Evolutionary conservation across 1,140 invertebrate genomes (phyloP), one percentile per base, ranked within the genome.

Genomic region (Ephestia elutella): DNA sequence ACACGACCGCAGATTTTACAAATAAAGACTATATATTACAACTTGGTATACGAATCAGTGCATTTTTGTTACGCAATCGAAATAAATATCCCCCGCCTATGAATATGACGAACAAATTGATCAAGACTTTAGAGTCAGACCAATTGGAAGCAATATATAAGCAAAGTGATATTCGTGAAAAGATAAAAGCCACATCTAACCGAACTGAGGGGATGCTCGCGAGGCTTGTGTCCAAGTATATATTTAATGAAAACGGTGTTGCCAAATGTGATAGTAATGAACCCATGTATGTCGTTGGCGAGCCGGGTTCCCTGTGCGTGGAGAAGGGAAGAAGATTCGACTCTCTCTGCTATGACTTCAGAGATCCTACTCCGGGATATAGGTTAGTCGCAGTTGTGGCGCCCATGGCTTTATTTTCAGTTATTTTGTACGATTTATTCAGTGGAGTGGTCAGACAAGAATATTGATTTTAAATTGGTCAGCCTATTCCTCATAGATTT

Each of bases 371-470:
- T 3, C 74, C 79, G 13, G 79, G 78, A 4, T 85, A 85, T 49
- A 74, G 85, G 66, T 17, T 80, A 17, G 73, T 81, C 7, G 82
- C 85, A 15, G 68, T 87, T 5, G 21, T 78, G 50, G 80, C 83
- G 11, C 75, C 83, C 0, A 70, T 82, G 13, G 74, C 73, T 8
- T 67, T 87, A 18, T 87, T 87, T 63, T 73, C 79, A 0, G 65
- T 87, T 15, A 83, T 87, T 57, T 69, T 87, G 9, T 85, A 82
- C 49, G 80, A 86, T 66, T 70, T 87, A 49, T 85, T 87, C 60
- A 86, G 80, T 61, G 75, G 82, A 50, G 78, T 83, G 32, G 69
- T 87, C 17, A 69, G 79, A 53, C 85, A 87, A 59, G 76, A 73
- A 63, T 78, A 72, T 44, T 61, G 75, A 54, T 68, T 38, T 38